Percentiles rank a stretch among this genome's conserved stretches.
Conservation (phyloP, 2,113 vertebrate species). For the Cichladusa arquata region DNA sequence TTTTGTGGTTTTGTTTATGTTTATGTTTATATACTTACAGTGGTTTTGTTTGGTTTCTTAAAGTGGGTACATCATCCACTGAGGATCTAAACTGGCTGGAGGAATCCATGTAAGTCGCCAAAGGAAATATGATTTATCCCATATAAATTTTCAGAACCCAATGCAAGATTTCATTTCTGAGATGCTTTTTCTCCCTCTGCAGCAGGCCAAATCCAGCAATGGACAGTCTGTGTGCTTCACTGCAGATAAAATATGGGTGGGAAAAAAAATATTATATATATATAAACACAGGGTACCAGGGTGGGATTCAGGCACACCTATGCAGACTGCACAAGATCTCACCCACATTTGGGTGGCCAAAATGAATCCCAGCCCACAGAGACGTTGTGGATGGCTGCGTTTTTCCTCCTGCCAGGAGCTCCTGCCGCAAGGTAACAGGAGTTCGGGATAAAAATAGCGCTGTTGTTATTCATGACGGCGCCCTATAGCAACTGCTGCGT, state of each 20-base stretch:
- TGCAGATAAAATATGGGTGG: neutral
- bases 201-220: neutral
- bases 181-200: neutral
- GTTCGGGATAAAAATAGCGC: slow-evolving; percentile 53
- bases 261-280: too few relatives aligned
- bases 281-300: neutral
- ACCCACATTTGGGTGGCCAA: neutral
- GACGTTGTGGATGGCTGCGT: fast-evolving
- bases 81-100: neutral
- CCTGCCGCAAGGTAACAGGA: neutral
- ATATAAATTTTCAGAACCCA: neutral
- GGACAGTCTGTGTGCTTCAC: fast-evolving
- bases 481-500: neutral
- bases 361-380: neutral
- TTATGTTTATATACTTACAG: too few relatives aligned
- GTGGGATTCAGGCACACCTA: neutral
- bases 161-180: neutral
- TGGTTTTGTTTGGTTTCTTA: neutral
- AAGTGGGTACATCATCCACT: neutral
- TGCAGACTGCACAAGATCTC: neutral
- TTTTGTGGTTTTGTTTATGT: too few relatives aligned
- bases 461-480: neutral
- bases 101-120: neutral
- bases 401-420: neutral
- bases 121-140: neutral